These are phyloP conservation scores for Diachasmimorpha longicaudata DNA, from an alignment of 1,140 invertebrate species.

Conservation along the genomic window DNA sequence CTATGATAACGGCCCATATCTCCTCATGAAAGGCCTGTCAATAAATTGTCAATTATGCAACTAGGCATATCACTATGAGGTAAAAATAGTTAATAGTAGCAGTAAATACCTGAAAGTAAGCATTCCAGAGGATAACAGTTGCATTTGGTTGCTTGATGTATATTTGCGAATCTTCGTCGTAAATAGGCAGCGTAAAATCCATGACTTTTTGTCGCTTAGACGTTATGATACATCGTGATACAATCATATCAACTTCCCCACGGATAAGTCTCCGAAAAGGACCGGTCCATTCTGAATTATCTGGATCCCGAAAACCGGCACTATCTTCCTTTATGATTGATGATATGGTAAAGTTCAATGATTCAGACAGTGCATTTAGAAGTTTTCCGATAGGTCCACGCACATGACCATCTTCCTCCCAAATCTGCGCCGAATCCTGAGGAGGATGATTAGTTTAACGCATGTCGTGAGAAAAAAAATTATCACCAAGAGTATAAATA, in stretches of 20 bases:
- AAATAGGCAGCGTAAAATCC: slow-evolving; percentile 44
- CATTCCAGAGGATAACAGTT: slow-evolving; percentile 35
- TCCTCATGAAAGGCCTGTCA: slow-evolving; percentile 29
- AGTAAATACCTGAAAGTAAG: slow-evolving; percentile 41
- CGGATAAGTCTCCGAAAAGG: slow-evolving; percentile 35
- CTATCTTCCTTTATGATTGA: not conserved
- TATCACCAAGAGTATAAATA: not conserved
- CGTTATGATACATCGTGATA: slow-evolving; percentile 42
- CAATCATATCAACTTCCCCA: slow-evolving; percentile 36
- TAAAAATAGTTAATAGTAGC: not conserved
- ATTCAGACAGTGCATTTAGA: slow-evolving; percentile 33
- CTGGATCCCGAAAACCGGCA: slow-evolving; percentile 34
- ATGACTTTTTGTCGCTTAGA: slow-evolving; percentile 31
- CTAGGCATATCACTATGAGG: no score
- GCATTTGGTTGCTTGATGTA: slow-evolving; percentile 34
- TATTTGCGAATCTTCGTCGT: slow-evolving; percentile 31
- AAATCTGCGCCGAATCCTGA: not conserved
- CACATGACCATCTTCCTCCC: slow-evolving; percentile 4
- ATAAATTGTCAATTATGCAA: not conserved
- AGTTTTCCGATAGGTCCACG: slow-evolving; percentile 28
- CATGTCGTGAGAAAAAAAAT: not conserved
- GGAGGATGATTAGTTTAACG: not conserved
- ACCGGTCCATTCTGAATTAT: slow-evolving; percentile 39
- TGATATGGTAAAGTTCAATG: slow-evolving; percentile 38
- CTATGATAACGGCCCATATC: slow-evolving; percentile 35